phyloP scores from a whole-genome alignment of 2,888 invertebrate species.

The Callyntrura sp. region DNA sequence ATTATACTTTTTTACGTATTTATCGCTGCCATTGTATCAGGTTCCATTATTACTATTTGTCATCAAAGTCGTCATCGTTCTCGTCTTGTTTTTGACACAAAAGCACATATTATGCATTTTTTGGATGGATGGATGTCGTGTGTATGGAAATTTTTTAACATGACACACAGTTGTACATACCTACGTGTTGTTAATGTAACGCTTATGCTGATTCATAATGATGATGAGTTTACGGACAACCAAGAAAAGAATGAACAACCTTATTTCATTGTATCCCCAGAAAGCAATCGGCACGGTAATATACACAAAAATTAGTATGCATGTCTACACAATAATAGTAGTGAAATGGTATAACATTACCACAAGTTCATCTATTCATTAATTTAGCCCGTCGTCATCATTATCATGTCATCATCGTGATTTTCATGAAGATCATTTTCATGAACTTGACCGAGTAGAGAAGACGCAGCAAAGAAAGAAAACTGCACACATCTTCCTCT shows the following conservation, averaged over 20 bases:
- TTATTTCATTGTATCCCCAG: conserved; percentile 33
- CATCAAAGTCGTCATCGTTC: neutral
- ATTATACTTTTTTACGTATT: neutral
- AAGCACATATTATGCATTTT: neutral
- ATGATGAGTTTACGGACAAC: neutral
- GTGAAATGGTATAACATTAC: conserved; percentile 61
- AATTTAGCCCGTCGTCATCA: conserved; percentile 66
- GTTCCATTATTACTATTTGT: too few species aligned
- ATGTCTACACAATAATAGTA: conserved; percentile 39
- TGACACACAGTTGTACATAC: neutral
- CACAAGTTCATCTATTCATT: conserved; percentile 74
- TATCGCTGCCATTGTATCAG: too few species aligned
- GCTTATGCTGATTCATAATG: neutral
- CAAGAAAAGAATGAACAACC: conserved; percentile 28
- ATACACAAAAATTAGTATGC: conserved; percentile 39
- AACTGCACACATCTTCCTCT: conserved; percentile 36
- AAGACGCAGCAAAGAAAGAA: neutral
- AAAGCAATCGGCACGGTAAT: conserved; percentile 20
- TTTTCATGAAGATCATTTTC: conserved; percentile 73
- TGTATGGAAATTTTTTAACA: neutral
- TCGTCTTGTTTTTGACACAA: neutral
- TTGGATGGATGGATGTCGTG: neutral
- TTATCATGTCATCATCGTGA: conserved; percentile 76
- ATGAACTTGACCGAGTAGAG: conserved; percentile 74
- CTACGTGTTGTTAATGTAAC: conserved; percentile 24